These are phyloP conservation scores for Varanus salvator DNA, from an alignment of 2,113 vertebrate genomes.

Conservation along the genomic window DNA sequence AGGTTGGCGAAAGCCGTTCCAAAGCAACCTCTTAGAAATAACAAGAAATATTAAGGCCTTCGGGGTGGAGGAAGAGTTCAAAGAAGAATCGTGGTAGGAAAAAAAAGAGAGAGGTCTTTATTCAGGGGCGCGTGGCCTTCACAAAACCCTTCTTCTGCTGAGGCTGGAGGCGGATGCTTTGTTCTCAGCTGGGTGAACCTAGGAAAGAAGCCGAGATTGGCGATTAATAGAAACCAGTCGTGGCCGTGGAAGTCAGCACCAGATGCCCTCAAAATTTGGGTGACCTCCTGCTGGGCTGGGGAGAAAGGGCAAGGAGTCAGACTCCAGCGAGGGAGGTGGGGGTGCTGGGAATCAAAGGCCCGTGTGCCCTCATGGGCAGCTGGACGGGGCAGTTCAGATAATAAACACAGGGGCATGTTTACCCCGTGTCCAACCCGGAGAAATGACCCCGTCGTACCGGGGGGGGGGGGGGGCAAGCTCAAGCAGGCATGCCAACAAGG, in stretches of 20 bases:
- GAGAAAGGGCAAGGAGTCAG: not conserved
- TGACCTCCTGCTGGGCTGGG: not conserved
- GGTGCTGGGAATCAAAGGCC: no score
- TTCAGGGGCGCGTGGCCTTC: slow-evolving; percentile 58
- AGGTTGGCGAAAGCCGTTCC: not conserved
- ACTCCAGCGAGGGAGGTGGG: no score
- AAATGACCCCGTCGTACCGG: no score
- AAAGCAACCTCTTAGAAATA: slow-evolving; percentile 28
- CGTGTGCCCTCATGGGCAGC: no score
- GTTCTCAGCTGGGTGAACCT: slow-evolving; percentile 70
- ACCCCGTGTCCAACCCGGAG: no score
- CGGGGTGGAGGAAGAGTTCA: slow-evolving; percentile 47
- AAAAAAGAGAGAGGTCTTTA: slow-evolving; percentile 44
- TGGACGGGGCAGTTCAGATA: no score
- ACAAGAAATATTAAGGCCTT: slow-evolving; percentile 46
- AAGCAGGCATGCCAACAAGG: not conserved
- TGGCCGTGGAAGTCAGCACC: not conserved
- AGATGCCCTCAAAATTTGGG: not conserved
- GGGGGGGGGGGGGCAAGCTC: no score
- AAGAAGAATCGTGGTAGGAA: not conserved
- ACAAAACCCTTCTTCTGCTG: slow-evolving; percentile 73
- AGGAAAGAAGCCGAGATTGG: slow-evolving; percentile 27
- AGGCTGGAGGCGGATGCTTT: slow-evolving; percentile 64
- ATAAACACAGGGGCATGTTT: no score
- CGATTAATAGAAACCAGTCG: not conserved